These are phyloP conservation scores for Keiferia lycopersicella DNA, from an alignment of 2,888 invertebrate species.

Conservation along the genomic window DNA sequence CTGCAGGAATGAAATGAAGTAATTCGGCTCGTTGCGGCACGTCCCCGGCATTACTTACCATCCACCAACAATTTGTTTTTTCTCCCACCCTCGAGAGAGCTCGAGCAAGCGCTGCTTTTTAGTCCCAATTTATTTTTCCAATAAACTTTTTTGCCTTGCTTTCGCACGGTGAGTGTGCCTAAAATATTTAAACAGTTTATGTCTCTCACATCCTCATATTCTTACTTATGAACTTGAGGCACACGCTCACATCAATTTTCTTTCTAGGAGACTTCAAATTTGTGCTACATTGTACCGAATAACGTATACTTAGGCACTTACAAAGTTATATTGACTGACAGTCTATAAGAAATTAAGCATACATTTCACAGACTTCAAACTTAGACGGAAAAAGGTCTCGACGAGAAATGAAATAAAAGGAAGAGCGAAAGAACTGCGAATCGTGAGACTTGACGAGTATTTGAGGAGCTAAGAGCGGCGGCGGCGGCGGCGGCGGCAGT, in stretches of 20 bases:
- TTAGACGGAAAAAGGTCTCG: conserved; percentile 26
- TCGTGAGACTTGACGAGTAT: conserved; percentile 45
- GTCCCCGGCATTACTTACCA: conserved; percentile 72
- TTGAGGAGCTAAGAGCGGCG: conserved; percentile 56
- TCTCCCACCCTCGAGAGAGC: conserved; percentile 64
- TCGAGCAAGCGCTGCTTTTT: conserved; percentile 70
- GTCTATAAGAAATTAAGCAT: conserved; percentile 4
- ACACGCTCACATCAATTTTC: conserved; percentile 24
- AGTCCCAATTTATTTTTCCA: conserved; percentile 74
- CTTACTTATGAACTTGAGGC: conserved; percentile 47
- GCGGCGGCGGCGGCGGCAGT: conserved; percentile 53
- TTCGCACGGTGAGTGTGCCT: conserved; percentile 64
- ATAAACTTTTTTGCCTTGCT: conserved; percentile 71
- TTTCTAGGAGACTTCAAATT: neutral
- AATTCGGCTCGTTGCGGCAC: conserved; percentile 67
- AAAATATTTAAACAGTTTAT: conserved; percentile 74
- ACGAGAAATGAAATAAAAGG: conserved; percentile 42
- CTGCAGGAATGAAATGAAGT: conserved; percentile 65
- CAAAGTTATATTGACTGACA: neutral
- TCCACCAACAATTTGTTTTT: conserved; percentile 73
- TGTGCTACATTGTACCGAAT: neutral
- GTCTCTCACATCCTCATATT: conserved; percentile 58
- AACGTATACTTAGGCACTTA: neutral
- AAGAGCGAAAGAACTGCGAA: conserved; percentile 40
- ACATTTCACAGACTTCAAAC: conserved; percentile 35